Conservation (phyloP, 1,140 invertebrate species). For the Cyphomyrmex costatus region DNA sequence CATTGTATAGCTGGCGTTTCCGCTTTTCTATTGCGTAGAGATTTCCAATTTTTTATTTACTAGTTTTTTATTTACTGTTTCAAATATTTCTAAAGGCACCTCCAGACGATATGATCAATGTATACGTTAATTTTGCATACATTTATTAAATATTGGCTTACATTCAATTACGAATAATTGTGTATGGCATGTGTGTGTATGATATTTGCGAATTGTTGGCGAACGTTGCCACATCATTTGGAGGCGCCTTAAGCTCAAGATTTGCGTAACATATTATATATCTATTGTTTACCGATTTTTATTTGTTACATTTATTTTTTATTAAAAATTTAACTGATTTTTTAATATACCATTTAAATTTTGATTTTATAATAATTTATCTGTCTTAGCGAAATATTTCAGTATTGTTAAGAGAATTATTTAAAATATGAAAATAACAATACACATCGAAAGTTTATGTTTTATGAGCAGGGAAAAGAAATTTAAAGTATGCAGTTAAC, state of each 20-base stretch:
- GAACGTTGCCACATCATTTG: too few species aligned
- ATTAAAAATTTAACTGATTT: background rate
- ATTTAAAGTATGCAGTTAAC: background rate
- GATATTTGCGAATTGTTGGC: too few species aligned
- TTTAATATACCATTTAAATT: background rate
- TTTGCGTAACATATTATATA: background rate
- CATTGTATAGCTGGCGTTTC: background rate
- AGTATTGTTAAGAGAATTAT: background rate
- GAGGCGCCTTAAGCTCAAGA: background rate
- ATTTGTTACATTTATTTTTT: background rate
- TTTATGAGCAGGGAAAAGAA: background rate
- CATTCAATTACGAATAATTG: too few species aligned
- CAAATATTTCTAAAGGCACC: background rate
- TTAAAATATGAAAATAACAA: background rate
- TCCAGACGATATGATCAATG: too few species aligned
- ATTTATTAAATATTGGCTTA: too few species aligned
- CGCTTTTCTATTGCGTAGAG: background rate
- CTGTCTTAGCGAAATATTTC: background rate
- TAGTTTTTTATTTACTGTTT: too few species aligned
- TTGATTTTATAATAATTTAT: background rate
- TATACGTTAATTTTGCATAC: too few species aligned
- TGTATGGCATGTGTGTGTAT: too few species aligned
- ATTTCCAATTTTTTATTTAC: background rate
- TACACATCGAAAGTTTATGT: background rate
- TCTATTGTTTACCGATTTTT: background rate